phyloP scores from a whole-genome alignment of 2,797 vertebrate genomes.

The Muscicapa striata region DNA sequence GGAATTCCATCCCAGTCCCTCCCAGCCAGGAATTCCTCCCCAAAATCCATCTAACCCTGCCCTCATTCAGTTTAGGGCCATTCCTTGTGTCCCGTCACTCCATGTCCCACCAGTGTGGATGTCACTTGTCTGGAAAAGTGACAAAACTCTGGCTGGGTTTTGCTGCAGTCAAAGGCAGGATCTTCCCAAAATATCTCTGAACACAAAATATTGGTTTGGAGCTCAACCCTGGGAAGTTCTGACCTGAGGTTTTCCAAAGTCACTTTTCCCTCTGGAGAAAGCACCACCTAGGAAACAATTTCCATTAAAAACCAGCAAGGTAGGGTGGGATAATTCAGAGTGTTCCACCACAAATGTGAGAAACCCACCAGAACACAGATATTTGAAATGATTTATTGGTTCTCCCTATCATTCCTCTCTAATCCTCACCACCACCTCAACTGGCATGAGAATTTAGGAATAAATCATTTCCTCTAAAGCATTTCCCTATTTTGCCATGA shows the following conservation, averaged over 20 bases:
- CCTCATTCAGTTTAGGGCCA: fast-evolving
- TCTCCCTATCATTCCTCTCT: not conserved
- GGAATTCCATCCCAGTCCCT: fast-evolving
- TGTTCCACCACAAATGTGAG: not conserved
- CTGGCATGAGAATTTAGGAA: fast-evolving
- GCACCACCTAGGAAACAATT: not conserved
- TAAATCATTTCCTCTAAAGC: not conserved
- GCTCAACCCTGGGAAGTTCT: not conserved
- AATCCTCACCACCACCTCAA: fast-evolving
- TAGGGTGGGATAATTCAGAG: not conserved
- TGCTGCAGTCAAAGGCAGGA: no score
- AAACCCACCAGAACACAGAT: not conserved
- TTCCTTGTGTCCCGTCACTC: not conserved
- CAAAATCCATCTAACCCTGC: not conserved
- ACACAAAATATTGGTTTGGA: not conserved
- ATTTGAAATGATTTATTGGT: not conserved
- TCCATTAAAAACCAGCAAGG: not conserved
- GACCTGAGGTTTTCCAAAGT: not conserved
- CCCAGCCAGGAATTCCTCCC: not conserved
- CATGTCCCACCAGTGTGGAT: fast-evolving
- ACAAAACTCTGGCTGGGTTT: not conserved
- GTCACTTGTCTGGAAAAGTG: not conserved
- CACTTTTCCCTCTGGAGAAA: not conserved
- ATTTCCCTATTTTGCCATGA: fast-evolving
- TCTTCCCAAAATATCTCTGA: not conserved